Evolutionary conservation across 37 sponge, comb jelly and placozoan species (phyloP).

Genomic region (Tethya wilhelma): DNA sequence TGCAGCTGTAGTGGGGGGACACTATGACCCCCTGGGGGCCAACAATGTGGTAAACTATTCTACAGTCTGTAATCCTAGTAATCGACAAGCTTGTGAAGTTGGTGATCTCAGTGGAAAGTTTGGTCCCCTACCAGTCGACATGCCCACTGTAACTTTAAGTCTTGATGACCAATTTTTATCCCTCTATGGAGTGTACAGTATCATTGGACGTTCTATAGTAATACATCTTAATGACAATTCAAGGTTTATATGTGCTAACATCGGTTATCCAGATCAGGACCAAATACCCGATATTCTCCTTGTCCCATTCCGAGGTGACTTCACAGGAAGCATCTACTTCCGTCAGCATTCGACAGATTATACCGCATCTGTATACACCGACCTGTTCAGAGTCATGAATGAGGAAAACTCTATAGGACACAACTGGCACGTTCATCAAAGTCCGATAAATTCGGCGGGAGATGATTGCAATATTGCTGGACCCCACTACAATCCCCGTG

Average conservation of each 20-base stretch:
- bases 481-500: slow-evolving; percentile 51
- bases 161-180: slow-evolving; percentile 19
- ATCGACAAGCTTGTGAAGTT: slow-evolving; percentile 45
- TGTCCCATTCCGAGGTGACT: slow-evolving; percentile 46
- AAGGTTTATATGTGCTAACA: slow-evolving; percentile 70
- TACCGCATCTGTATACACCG: slow-evolving; percentile 39
- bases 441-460: slow-evolving; percentile 18
- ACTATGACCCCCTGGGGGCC: slow-evolving; percentile 62
- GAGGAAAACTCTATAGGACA: slow-evolving; percentile 28
- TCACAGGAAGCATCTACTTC: slow-evolving; percentile 64
- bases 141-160: no score
- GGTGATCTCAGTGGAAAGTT: slow-evolving; percentile 79
- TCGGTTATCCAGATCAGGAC: slow-evolving; percentile 38
- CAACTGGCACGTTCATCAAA: slow-evolving; percentile 68
- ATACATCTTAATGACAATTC: slow-evolving; percentile 29
- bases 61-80: background rate
- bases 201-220: slow-evolving; percentile 76
- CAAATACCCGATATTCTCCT: background rate
- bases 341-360: slow-evolving; percentile 10
- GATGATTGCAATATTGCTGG: slow-evolving; percentile 25
- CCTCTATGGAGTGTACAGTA: slow-evolving; percentile 56
- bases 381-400: slow-evolving; percentile 5
- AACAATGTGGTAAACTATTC: background rate
- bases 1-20: slow-evolving; percentile 20
- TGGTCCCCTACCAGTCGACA: slow-evolving; percentile 25